Evolutionary conservation across 2,797 vertebrate species (phyloP).

Genomic region (Poecilia wingei): DNA sequence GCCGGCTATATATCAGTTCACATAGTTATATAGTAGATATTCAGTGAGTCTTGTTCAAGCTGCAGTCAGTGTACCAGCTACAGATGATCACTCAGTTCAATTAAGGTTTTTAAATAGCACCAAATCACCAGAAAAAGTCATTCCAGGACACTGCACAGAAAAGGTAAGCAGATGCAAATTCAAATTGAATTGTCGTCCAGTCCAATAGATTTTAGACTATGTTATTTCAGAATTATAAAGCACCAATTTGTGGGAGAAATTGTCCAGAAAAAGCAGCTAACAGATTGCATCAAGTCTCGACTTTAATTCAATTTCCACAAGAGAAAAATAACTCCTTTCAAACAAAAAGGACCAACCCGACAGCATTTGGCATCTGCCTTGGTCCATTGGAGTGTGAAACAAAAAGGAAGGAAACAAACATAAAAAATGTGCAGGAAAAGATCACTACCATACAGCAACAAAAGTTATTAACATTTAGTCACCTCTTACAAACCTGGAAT

Average conservation of each 20-base stretch:
- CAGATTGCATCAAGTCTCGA: neutral
- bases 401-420: neutral
- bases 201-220: neutral
- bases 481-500: neutral
- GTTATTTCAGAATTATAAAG: neutral
- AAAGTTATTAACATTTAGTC: neutral
- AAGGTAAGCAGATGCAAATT: neutral
- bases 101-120: neutral
- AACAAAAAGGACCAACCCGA: neutral
- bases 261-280: neutral
- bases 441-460: neutral
- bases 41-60: conserved; percentile 4
- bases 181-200: neutral
- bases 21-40: conserved; percentile 20
- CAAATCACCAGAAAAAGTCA: neutral
- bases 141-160: neutral
- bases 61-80: neutral
- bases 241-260: neutral
- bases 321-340: neutral
- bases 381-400: neutral
- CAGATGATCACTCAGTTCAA: conserved; percentile 4
- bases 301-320: neutral
- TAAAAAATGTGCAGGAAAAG: no score
- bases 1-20: conserved; percentile 21
- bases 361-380: neutral